A percentile compares a stretch with the other conserved stretches of the same genome.
phyloP scores from a whole-genome alignment of 2,797 vertebrate genomes.

The Euthynnus affinis region DNA sequence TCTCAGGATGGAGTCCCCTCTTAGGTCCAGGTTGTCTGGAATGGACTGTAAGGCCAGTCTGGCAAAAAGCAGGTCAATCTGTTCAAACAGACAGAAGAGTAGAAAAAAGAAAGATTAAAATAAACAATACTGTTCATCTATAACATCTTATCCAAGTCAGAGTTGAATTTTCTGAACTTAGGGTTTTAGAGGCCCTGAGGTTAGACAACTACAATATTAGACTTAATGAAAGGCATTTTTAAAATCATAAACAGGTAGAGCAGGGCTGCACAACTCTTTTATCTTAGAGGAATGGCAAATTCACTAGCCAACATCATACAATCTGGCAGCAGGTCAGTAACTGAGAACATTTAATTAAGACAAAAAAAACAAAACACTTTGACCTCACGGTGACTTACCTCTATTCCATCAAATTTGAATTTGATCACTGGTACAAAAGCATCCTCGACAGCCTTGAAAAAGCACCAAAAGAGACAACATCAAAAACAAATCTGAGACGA shows the following conservation, averaged over 20 bases:
- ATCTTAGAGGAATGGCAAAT: neutral
- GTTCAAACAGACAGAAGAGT: slow-evolving; percentile 20
- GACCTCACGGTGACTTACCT: slow-evolving; percentile 85
- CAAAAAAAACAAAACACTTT: neutral
- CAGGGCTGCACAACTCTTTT: no score
- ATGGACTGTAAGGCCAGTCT: slow-evolving; percentile 93
- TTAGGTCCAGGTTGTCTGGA: slow-evolving; percentile 95
- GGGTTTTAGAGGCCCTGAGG: neutral
- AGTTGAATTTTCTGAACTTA: neutral
- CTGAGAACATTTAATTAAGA: neutral
- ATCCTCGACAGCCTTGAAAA: slow-evolving; percentile 94
- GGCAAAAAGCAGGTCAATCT: slow-evolving; percentile 99
- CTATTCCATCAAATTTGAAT: slow-evolving; percentile 97
- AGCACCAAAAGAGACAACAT: slow-evolving; percentile 28
- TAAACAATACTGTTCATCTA: neutral
- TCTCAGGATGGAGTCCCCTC: slow-evolving; percentile 93
- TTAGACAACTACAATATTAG: neutral
- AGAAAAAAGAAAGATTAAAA: neutral
- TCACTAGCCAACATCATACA: neutral
- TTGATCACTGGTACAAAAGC: slow-evolving; percentile 99
- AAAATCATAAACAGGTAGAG: neutral
- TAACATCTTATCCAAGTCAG: neutral
- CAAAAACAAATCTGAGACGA: slow-evolving; percentile 24
- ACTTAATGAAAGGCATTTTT: neutral
- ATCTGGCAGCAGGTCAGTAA: no score